Percentiles rank a stretch among this genome's conserved stretches.
phyloP scores from a whole-genome alignment of 2,797 vertebrate genomes.

The Xiphophorus birchmanni region DNA sequence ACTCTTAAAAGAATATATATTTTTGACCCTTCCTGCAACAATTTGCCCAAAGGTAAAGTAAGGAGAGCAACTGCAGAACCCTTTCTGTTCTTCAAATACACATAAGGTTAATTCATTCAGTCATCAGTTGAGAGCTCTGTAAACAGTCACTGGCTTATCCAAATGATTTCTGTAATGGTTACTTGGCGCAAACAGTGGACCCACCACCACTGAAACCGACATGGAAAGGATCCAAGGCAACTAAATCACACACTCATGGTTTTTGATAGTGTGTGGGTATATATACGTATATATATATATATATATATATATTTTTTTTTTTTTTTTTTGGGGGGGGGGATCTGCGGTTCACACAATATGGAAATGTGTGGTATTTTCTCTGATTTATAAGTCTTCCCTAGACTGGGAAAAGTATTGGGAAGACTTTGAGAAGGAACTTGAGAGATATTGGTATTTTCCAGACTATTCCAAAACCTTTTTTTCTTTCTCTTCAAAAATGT shows the following conservation, averaged over 20 bases:
- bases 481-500: background rate
- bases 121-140: background rate
- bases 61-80: background rate
- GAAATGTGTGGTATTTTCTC: background rate
- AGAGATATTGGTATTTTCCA: background rate
- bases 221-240: too few relatives aligned
- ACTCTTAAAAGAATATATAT: background rate
- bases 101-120: background rate
- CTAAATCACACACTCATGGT: too few relatives aligned
- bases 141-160: background rate
- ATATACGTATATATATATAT: too few relatives aligned
- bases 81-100: background rate
- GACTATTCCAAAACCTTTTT: background rate
- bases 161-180: constrained; percentile 2
- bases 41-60: background rate
- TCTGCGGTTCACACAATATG: background rate
- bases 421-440: background rate
- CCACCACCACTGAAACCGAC: background rate
- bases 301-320: too few relatives aligned
- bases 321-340: too few relatives aligned
- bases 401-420: background rate
- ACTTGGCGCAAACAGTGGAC: background rate
- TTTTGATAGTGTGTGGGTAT: too few relatives aligned
- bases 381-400: background rate
- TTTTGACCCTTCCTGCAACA: background rate